phyloP scores from a whole-genome alignment of 2,797 vertebrate genomes.

The Oryzias dopingdopingensis region DNA sequence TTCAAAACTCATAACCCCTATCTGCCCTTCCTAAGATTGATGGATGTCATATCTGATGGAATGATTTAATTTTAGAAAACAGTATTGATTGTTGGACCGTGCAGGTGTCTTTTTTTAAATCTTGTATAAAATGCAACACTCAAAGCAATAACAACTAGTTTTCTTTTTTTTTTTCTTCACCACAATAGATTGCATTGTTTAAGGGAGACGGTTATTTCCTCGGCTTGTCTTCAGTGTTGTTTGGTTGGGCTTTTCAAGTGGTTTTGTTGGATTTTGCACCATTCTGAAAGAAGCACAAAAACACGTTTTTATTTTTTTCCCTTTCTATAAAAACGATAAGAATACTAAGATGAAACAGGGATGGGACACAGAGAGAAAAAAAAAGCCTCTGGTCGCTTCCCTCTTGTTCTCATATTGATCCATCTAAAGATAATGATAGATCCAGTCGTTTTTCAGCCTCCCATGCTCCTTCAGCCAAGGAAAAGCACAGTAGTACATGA shows the following conservation, averaged over 20 bases:
- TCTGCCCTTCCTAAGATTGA: too few species aligned
- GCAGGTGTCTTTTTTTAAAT: too few species aligned
- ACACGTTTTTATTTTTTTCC: background rate
- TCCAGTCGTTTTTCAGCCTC: background rate
- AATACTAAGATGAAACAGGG: background rate
- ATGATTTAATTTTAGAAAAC: too few species aligned
- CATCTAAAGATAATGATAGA: slow-evolving; percentile 22
- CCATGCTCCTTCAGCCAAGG: slow-evolving; percentile 11
- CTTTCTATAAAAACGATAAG: background rate
- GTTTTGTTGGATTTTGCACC: background rate
- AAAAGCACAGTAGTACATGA: slow-evolving; percentile 8
- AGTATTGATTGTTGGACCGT: too few species aligned
- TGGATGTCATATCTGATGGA: too few species aligned
- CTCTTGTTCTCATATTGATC: slow-evolving; percentile 22
- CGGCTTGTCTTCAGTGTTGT: too few species aligned
- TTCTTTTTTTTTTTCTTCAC: too few species aligned
- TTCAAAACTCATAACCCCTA: too few species aligned
- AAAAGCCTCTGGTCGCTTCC: background rate
- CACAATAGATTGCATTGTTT: too few species aligned
- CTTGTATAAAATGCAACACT: too few species aligned
- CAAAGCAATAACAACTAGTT: too few species aligned
- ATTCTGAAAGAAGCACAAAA: background rate
- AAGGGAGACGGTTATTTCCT: too few species aligned
- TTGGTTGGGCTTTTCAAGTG: background rate
- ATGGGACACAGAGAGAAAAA: background rate